These are phyloP conservation scores for Pemphigus obesinymphae DNA, from an alignment of 1,140 invertebrate genomes.

Conservation along the genomic window DNA sequence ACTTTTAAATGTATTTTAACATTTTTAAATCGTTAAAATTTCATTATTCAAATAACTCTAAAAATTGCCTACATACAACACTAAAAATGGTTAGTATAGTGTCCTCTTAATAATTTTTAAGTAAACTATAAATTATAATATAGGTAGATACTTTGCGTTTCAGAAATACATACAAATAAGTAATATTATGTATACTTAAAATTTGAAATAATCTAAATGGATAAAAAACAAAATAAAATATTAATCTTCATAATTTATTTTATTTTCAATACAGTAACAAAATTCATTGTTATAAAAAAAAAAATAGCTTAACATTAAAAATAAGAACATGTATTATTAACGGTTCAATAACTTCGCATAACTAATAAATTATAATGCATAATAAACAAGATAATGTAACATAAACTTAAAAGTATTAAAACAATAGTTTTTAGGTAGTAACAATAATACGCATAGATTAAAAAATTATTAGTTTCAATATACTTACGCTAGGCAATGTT, in stretches of 20 bases:
- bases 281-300: not conserved
- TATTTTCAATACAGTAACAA: not conserved
- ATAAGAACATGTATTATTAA: not conserved
- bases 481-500: not conserved
- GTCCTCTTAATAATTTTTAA: too few relatives aligned
- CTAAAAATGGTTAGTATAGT: too few relatives aligned
- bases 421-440: not conserved
- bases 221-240: not conserved
- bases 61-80: too few relatives aligned
- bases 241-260: not conserved
- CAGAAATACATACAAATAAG: too few relatives aligned
- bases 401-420: constrained; percentile 23
- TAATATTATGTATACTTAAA: not conserved
- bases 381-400: constrained; percentile 13
- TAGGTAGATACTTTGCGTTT: too few relatives aligned
- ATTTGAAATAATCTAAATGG: not conserved
- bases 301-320: not conserved
- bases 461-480: not conserved
- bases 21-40: too few relatives aligned
- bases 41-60: too few relatives aligned
- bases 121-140: too few relatives aligned
- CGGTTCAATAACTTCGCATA: constrained; percentile 1
- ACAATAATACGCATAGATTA: not conserved
- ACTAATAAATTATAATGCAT: constrained; percentile 4
- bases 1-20: too few relatives aligned